These are phyloP conservation scores for Geotrypetes seraphini DNA, from an alignment of 2,797 vertebrate species.

Conservation along the genomic window DNA sequence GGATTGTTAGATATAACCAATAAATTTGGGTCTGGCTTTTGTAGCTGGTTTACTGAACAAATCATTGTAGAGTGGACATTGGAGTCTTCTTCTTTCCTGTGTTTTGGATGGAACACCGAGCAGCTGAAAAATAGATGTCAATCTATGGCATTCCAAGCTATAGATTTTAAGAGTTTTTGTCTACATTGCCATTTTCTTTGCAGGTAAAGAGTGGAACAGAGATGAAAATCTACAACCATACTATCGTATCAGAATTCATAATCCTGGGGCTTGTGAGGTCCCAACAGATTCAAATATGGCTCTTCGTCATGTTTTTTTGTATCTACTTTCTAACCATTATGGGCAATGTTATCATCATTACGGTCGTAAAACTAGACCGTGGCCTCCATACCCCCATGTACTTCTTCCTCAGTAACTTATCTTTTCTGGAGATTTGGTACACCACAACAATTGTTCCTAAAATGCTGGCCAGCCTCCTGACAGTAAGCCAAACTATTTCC, in stretches of 20 bases:
- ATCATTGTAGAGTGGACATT: too few species aligned
- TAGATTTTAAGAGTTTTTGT: too few species aligned
- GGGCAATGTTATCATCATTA: conserved; percentile 6
- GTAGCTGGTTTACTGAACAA: too few species aligned
- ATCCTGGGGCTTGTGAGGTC: conserved; percentile 7
- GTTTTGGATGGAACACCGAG: too few species aligned
- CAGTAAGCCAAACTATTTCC: conserved; percentile 19
- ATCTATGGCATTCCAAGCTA: too few species aligned
- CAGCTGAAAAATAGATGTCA: too few species aligned
- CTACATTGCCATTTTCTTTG: too few species aligned
- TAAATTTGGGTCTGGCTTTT: too few species aligned
- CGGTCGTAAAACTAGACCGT: neutral
- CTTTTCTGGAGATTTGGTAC: conserved; percentile 19
- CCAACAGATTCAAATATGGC: neutral
- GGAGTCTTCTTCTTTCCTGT: too few species aligned
- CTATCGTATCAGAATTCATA: neutral
- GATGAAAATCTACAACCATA: too few species aligned
- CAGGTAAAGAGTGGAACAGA: too few species aligned
- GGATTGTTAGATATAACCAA: too few species aligned
- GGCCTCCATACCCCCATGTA: conserved; percentile 13
- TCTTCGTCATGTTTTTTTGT: conserved; percentile 7
- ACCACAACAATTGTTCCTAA: conserved; percentile 7
- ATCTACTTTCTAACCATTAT: conserved; percentile 1
- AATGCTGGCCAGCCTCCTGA: conserved; percentile 20
- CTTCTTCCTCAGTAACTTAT: conserved; percentile 16